Evolutionary conservation across 2,797 vertebrate genomes (phyloP).

Genomic region (Ceyx erithaca): DNA sequence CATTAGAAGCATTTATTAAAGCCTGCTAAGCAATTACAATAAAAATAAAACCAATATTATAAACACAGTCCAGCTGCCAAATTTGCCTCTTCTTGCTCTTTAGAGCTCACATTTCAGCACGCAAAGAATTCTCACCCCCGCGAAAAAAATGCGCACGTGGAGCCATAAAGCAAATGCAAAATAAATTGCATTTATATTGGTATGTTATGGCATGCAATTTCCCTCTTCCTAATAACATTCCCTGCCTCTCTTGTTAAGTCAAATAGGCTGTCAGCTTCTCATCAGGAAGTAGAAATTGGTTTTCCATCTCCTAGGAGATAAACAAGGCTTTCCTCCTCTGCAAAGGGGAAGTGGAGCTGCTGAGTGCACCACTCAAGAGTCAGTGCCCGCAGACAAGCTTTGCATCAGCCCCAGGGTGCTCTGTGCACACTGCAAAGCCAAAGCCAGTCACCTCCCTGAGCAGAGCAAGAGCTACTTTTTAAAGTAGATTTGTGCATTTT

Average conservation of each 20-base stretch:
- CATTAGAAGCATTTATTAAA: not conserved
- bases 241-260: conserved; percentile 52
- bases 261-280: conserved; percentile 69
- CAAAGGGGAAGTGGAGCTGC: conserved; percentile 33
- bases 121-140: not conserved
- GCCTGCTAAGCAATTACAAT: not conserved
- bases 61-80: not conserved
- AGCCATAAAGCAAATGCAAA: conserved; percentile 60
- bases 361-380: not conserved
- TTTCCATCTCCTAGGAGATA: conserved; percentile 64
- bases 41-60: conserved; percentile 39
- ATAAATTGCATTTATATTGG: conserved; percentile 65
- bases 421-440: not conserved
- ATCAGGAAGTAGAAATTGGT: conserved; percentile 66
- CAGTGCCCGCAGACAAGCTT: not conserved
- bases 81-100: conserved; percentile 26
- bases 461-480: not conserved
- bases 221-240: conserved; percentile 24
- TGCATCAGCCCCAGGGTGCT: not conserved
- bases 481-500: not conserved
- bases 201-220: conserved; percentile 66
- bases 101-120: not conserved
- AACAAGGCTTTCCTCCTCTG: conserved; percentile 51
- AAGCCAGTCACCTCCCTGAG: not conserved
- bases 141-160: not conserved